These are phyloP conservation scores for Taurulus bubalis DNA, from an alignment of 2,113 vertebrate genomes.

Conservation along the genomic window DNA sequence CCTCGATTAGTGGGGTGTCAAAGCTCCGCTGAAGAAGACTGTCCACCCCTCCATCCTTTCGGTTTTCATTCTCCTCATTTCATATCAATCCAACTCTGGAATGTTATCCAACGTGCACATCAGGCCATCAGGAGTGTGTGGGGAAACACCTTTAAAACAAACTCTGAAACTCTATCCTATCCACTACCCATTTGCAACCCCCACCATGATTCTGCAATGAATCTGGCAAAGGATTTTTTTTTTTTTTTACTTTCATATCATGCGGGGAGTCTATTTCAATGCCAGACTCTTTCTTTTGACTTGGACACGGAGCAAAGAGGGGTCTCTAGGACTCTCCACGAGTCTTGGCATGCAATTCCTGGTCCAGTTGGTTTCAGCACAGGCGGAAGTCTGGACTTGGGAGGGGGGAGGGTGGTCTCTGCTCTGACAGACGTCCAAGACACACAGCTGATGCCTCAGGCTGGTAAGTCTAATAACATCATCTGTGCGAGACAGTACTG, in stretches of 20 bases:
- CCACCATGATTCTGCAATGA: conserved; percentile 30
- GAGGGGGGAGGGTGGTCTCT: conserved; percentile 36
- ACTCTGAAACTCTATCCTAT: conserved; percentile 66
- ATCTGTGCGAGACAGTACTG: conserved; percentile 71
- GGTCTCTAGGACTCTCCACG: conserved; percentile 59
- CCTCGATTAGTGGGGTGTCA: conserved; percentile 38
- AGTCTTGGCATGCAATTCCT: conserved; percentile 73
- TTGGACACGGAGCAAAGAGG: conserved; percentile 55
- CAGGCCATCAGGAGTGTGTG: conserved; percentile 42
- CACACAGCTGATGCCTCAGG: conserved; percentile 76
- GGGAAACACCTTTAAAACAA: conserved; percentile 69
- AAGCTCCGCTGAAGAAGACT: conserved; percentile 42
- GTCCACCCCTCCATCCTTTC: conserved; percentile 48
- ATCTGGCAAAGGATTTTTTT: conserved; percentile 36
- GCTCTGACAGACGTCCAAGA: conserved; percentile 72
- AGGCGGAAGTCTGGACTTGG: conserved; percentile 46
- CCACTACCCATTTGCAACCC: conserved; percentile 19
- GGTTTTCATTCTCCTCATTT: conserved; percentile 64
- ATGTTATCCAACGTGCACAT: conserved; percentile 67
- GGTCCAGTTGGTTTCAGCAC: conserved; percentile 72
- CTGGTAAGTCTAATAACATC: conserved; percentile 77
- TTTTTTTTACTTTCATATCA: conserved; percentile 50
- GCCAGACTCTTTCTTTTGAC: conserved; percentile 68
- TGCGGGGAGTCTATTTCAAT: conserved; percentile 43
- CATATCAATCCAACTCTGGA: conserved; percentile 65